Base-by-base conservation (phyloP, 2,888 invertebrate genomes). In the Lycophotia porphyrea region DNA sequence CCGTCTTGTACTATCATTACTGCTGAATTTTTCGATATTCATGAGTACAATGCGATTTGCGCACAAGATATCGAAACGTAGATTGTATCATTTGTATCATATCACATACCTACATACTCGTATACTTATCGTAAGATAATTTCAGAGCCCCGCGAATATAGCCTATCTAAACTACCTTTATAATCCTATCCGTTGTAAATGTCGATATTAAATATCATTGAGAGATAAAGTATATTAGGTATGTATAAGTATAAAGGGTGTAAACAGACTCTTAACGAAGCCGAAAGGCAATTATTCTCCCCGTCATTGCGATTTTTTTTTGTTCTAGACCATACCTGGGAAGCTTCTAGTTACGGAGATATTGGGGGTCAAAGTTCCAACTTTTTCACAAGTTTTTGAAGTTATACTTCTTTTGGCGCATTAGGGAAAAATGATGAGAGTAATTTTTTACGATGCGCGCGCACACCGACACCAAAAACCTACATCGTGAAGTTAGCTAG, bases 191-290 rank as follows among this genome's bases (percentile, higher is more conserved):
- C 39, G 64, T 64, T 18, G 58, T 84, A 84, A 79, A 84, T 71
- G 84, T 58, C 80, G 84, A 34, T 64, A 79, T 76, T 60, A 36
- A 9, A 63, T 76, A 80, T 80, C 15, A 47, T 81, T 81, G 64
- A 52, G 13, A 31, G 55, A 79, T 84, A 79, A 79, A 42, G 31
- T 42, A 61, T 61, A 64, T 15, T 21, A 42, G 21, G 5, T 58
- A 64, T 24, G 27, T 52, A 36, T 36, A 21, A 11, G 21, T 44
- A 42, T 13, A 13, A 13, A 42, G 2, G n/a, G n/a, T n/a, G n/a
- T n/a, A n/a, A n/a, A n/a, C n/a, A n/a, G n/a, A n/a, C n/a, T n/a
- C n/a, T n/a, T n/a, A n/a, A n/a, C n/a, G n/a, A n/a, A n/a, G n/a
- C n/a, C n/a, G n/a, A n/a, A n/a, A n/a, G n/a, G n/a, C n/a, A n/a